phyloP scores from a whole-genome alignment of 2,797 vertebrate species.

The Platalea minor region DNA sequence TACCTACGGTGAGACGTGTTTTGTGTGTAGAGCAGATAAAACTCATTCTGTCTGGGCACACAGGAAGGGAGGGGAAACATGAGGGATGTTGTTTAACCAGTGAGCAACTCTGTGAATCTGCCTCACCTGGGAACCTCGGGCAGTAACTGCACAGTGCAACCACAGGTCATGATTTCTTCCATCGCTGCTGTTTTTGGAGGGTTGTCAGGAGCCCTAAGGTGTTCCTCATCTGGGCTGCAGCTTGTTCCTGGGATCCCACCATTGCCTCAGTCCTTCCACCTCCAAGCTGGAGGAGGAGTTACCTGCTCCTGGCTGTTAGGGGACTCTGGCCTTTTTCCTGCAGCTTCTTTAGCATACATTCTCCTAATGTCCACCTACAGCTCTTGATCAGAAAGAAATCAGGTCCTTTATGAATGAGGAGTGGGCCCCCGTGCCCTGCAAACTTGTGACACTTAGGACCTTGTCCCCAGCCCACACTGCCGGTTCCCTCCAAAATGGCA shows the following conservation, averaged over 20 bases:
- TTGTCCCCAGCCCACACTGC: not conserved
- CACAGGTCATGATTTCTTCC: not conserved
- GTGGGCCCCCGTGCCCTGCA: not conserved
- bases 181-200: not conserved
- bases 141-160: not conserved
- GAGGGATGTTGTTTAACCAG: not conserved
- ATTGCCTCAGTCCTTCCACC: not conserved
- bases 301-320: accelerated
- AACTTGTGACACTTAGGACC: not conserved
- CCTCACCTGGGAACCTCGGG: not conserved
- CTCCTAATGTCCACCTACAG: not conserved
- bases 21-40: not conserved
- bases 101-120: not conserved
- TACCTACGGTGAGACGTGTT: not conserved
- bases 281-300: not conserved
- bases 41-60: not conserved
- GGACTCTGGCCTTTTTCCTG: not conserved
- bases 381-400: not conserved
- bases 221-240: not conserved
- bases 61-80: not conserved
- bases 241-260: not conserved
- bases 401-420: not conserved
- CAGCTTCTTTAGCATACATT: not conserved
- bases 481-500: not conserved
- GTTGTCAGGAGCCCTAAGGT: not conserved